Base-by-base conservation (phyloP, 2,797 vertebrate genomes). In the Lepus oiostolus region DNA sequence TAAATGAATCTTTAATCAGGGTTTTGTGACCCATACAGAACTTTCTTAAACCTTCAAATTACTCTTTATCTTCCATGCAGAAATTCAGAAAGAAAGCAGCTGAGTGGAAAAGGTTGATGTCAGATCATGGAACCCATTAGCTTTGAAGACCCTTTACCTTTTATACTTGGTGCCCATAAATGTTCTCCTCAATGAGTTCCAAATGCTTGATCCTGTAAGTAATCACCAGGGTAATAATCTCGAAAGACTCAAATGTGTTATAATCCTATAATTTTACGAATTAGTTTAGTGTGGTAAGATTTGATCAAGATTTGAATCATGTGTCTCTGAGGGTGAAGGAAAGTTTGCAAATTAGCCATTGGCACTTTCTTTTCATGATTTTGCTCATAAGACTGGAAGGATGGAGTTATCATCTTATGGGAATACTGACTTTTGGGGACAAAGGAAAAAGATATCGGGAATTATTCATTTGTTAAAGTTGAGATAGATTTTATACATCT, bases 231-330 rank as follows among this genome's bases (percentile, higher is more conserved):
- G n/a, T 17, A 19, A 68, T n/a, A 86, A 68, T 77, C 22, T 85
- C 9, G 1, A 47, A 47, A 47, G 42, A 62, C 26, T 62, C 70
- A 32, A 6, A 65, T 86, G 13, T 71, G 3, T 42, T 54, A 74
- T n/a, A 62, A 8, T 24, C 1, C 30, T 32, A 11, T 70, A 63
- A 63, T 68, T 42, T 82, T 71, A 65, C 71, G 30, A 77, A 7
- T 90, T 86, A 88, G 4, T 58, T 1, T n/a, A 67, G 35, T 62
- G 67, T 21, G 9, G 54, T 19, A 63, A 91, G 6, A 65, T 24
- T 52, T 79, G 32, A 86, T 90, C 24, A 90, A 89, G 30, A 75
- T 58, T 63, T 68, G 10, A 81, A 65, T 72, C 14, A 87, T 67
- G 32, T 38, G 9, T 42, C 6, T 32, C 38, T 30, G 5, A 85